Evolutionary conservation across 2,888 invertebrate genomes (phyloP).

Genomic region (Adela reaumurella): DNA sequence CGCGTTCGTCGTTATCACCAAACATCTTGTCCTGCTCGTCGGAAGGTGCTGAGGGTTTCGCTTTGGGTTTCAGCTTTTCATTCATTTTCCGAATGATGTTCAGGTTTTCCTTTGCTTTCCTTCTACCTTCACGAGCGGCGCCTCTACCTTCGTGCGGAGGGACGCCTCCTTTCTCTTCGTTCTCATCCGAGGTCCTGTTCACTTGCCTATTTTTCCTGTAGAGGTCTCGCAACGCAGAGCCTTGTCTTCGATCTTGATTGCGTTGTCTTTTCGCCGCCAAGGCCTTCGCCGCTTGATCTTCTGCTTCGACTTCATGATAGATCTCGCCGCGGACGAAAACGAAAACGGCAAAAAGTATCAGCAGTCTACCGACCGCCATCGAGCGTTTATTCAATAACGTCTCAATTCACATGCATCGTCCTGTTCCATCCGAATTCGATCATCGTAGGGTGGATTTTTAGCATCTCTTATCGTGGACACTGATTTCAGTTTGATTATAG

Average conservation of each 20-base stretch:
- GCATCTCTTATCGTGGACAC: conserved; percentile 15
- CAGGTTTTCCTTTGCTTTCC: conserved; percentile 23
- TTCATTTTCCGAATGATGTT: conserved; percentile 23
- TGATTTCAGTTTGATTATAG: no score
- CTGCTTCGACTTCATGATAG: conserved; percentile 33
- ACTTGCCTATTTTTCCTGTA: conserved; percentile 28
- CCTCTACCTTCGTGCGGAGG: conserved; percentile 11
- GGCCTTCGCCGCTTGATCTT: conserved; percentile 38
- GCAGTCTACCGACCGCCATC: conserved; percentile 36
- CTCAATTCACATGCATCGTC: not conserved
- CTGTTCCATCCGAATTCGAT: not conserved
- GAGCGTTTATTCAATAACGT: not conserved
- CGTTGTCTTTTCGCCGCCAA: conserved; percentile 41
- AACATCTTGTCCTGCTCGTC: conserved; percentile 29
- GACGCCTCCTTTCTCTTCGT: conserved; percentile 7
- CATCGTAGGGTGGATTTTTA: conserved; percentile 12
- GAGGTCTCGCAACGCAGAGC: conserved; percentile 21
- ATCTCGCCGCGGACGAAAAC: conserved; percentile 25
- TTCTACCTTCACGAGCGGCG: conserved; percentile 13
- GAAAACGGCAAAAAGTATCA: conserved; percentile 27
- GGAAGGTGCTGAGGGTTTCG: conserved; percentile 3
- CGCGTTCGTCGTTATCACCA: conserved; percentile 33
- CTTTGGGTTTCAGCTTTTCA: conserved; percentile 19
- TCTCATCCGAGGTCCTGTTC: conserved; percentile 25
- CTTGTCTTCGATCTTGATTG: conserved; percentile 27